These are phyloP conservation scores for Poecilobothrus nobilitatus DNA, from an alignment of 2,888 invertebrate genomes.

Conservation along the genomic window DNA sequence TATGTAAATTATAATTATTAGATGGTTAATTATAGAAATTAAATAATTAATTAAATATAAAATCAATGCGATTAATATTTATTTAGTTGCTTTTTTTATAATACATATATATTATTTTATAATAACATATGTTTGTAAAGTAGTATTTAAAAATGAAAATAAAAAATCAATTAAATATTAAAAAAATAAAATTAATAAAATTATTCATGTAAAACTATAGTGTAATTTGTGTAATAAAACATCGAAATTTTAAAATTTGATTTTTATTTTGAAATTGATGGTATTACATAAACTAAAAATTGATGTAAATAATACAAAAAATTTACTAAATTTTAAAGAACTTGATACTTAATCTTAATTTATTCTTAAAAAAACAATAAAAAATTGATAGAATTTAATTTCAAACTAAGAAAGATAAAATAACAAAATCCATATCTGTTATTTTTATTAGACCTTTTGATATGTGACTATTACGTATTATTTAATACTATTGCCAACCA, in stretches of 20 bases:
- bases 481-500: too few species aligned
- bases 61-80: not conserved
- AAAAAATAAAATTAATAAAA: not conserved
- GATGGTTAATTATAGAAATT: not conserved
- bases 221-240: constrained; percentile 1
- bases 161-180: not conserved
- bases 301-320: too few species aligned
- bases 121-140: not conserved
- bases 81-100: constrained; percentile 2
- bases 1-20: not conserved
- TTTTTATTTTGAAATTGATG: too few species aligned
- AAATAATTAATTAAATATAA: not conserved
- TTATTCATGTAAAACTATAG: not conserved
- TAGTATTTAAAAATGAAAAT: not conserved
- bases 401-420: too few species aligned
- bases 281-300: too few species aligned
- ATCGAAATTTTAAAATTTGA: not conserved
- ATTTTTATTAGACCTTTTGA: too few species aligned
- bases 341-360: too few species aligned
- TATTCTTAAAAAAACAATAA: too few species aligned
- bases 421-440: too few species aligned
- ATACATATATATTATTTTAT: not conserved
- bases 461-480: too few species aligned
- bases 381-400: too few species aligned
- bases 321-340: too few species aligned